These are phyloP conservation scores for Calonectris borealis DNA, from an alignment of 2,113 vertebrate species.

Conservation along the genomic window DNA sequence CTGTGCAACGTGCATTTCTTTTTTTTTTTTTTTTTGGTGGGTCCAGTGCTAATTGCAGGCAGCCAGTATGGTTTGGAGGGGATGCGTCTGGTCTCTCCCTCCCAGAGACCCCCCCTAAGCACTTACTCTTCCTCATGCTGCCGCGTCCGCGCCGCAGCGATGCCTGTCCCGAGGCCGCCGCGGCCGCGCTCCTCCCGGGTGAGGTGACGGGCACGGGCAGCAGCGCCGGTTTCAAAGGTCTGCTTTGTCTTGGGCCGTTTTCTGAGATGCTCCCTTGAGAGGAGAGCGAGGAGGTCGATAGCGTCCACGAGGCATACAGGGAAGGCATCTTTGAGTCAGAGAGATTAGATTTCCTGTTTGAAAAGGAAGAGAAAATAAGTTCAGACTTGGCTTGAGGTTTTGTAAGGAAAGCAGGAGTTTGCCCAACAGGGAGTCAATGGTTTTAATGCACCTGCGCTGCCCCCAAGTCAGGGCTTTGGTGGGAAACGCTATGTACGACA, in stretches of 20 bases:
- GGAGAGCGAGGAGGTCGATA: constrained; percentile 76
- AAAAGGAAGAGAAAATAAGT: not conserved
- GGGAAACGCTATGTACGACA: accelerated
- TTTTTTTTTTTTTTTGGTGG: not conserved
- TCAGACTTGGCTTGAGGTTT: accelerated
- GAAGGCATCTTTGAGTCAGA: constrained; percentile 67
- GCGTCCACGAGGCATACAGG: constrained; percentile 70
- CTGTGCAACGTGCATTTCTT: accelerated
- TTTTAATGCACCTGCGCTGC: too few species aligned
- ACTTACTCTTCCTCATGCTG: constrained; percentile 77
- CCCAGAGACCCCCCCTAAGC: not conserved
- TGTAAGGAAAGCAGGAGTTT: not conserved
- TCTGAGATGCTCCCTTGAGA: constrained; percentile 75
- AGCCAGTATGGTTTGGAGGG: not conserved
- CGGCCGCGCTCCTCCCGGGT: not conserved
- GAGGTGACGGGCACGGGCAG: constrained; percentile 68
- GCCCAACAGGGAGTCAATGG: accelerated
- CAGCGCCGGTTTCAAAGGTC: constrained; percentile 44
- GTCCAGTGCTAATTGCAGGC: not conserved
- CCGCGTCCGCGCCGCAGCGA: constrained; percentile 66
- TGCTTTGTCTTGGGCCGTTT: constrained; percentile 52
- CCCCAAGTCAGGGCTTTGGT: not conserved
- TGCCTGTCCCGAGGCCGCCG: not conserved
- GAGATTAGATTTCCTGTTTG: constrained; percentile 67
- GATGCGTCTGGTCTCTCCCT: accelerated